Base-by-base conservation (phyloP, 2,797 vertebrate genomes). In the Adelosebastes latens region DNA sequence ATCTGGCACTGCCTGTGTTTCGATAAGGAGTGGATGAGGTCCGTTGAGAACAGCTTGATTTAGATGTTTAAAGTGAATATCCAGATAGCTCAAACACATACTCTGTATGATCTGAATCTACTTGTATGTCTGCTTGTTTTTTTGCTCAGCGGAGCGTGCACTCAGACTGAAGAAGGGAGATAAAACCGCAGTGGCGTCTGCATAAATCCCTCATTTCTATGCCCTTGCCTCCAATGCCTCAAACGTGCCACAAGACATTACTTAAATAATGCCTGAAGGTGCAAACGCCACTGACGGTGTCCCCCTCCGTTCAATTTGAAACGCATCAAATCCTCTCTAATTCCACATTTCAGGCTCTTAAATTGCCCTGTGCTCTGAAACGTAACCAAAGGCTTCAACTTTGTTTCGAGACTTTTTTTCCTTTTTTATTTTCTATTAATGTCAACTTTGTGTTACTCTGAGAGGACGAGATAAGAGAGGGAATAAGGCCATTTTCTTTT, bases 291-390 rank as follows among this genome's bases (percentile, higher is more conserved):
- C 92, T 79, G 91, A 94, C 86, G 83, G 90, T 92, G 93, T 93
- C 92, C 90, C 90, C 85, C 86, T 92, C 89, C 86, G 80, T 93
- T 95, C 93, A 94, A 95, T 94, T 95, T 94, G 94, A 94, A 96
- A 95, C 90, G 93, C 95, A 95, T 96, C 95, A 95, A 94, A 94
- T 96, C 94, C 94, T 90, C 94, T 90, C 91, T 94, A 94, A 95
- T 95, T 95, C 94, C 92, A 93, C 94, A 95, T 93, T 95, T 92
- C 90, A 89, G 85, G 88, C 86, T 92, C 94, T 95, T 92, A 95
- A 96, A 95, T 96, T 96, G 95, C 92, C 93, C 93, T 95, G 94
- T 91, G 93, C 95, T 94, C 92, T 95, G 90, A 92, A 93, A 95
- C 91, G 93, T 93, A 93, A 95, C 94, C 85, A 76, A 92, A 92